A percentile compares a stretch with the other conserved stretches of the same genome.
Conservation (phyloP, 2,797 vertebrate species). For the Sparidentex hasta region DNA sequence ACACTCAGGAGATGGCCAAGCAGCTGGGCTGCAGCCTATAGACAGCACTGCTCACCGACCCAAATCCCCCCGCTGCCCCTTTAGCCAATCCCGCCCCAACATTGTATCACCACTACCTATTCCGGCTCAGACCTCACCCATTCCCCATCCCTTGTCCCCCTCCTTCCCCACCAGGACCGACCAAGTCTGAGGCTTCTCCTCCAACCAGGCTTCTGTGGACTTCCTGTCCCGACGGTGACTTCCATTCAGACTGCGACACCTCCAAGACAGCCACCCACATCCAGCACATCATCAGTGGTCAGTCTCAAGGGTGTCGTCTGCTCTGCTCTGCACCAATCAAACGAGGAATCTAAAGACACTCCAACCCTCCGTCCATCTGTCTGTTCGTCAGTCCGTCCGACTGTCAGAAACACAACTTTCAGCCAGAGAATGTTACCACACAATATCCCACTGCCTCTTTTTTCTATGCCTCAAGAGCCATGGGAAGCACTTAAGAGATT, state of each 20-base stretch:
- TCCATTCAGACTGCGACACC: conserved; percentile 51
- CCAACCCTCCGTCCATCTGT: conserved; percentile 13
- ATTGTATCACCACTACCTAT: conserved; percentile 47
- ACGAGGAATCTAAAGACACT: conserved; percentile 68
- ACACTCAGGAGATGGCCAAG: conserved; percentile 85
- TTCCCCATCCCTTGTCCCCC: neutral
- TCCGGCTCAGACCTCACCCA: conserved; percentile 58
- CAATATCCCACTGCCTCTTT: conserved; percentile 85
- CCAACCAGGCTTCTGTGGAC: conserved; percentile 38
- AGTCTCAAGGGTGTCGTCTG: conserved; percentile 56
- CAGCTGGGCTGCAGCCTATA: conserved; percentile 87
- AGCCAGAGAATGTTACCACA: conserved; percentile 87
- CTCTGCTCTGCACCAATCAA: conserved; percentile 72
- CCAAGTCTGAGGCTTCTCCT: conserved; percentile 56
- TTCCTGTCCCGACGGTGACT: conserved; percentile 33
- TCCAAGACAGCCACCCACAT: conserved; percentile 42
- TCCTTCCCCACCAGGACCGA: conserved; percentile 47
- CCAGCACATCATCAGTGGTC: conserved; percentile 63
- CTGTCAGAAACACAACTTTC: conserved; percentile 69
- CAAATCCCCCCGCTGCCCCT: conserved; percentile 50
- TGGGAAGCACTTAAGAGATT: conserved; percentile 79
- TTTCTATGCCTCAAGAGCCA: conserved; percentile 81
- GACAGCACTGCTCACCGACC: conserved; percentile 62
- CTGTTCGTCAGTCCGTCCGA: conserved; percentile 2
- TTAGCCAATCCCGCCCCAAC: conserved; percentile 55